Evolutionary conservation across 1,140 invertebrate species (phyloP), one percentile per base, ranked within the genome.

Genomic region (Colletes latitarsis): DNA sequence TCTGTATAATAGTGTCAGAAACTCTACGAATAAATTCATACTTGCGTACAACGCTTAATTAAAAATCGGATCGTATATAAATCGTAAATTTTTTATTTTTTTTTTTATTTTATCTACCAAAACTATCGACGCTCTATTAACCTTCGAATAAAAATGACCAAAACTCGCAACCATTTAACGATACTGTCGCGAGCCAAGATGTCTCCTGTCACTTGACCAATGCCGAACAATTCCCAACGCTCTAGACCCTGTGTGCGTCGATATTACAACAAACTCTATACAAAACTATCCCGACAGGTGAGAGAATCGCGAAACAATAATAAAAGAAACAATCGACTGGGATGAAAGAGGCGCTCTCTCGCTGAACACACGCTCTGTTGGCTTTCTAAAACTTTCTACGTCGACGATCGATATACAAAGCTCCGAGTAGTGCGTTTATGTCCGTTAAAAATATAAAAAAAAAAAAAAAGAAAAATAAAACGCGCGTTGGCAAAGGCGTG

Each of bases 371-470:
- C n/a, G n/a, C n/a, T n/a, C n/a, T n/a, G n/a, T n/a, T n/a, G 9
- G 49, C 10, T 41, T 3, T 52, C 5, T 63, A 64, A 43, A 49
- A 64, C 62, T 43, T 64, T 64, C 62, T 41, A 64, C 53, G n/a
- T 73, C 39, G 39, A 30, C 21, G n/a, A 21, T 39, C 46, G 6
- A 21, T 17, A 21, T 1, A 12, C 39, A 52, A 72, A 78, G 57
- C 12, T 39, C 30, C 3, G 6, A 19, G 43, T 30, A 10, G 1
- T 41, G 53, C 49, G 6, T 64, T 30, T 8, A 10, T 19, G 63
- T 55, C 57, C 60, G 60, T 72, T 49, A 49, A 12, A 52, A n/a
- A 62, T 52, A 81, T 77, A 72, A 72, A 81, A 70, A n/a, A n/a
- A n/a, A n/a, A n/a, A n/a, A n/a, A n/a, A n/a, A n/a, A n/a, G n/a